A percentile compares a stretch with the other conserved stretches of the same genome.
These are phyloP conservation scores for Hololepta plana DNA, from an alignment of 2,888 invertebrate species.

Conservation along the genomic window DNA sequence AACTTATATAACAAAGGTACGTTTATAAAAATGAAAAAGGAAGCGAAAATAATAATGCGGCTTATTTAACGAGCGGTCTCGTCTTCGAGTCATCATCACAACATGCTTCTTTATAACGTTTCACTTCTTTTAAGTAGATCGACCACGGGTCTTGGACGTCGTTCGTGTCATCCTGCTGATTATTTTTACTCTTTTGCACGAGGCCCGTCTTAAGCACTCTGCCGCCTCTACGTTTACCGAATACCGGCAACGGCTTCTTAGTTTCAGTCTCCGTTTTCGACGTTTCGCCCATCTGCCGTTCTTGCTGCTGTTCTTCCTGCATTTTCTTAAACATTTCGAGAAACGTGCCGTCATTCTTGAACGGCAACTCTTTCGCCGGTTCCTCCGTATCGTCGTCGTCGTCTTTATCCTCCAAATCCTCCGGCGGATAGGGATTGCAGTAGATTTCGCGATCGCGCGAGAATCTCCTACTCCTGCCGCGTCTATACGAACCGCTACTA, in stretches of 20 bases:
- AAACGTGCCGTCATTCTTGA: conserved; percentile 81
- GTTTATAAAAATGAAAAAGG: conserved; percentile 7
- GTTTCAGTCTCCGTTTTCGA: conserved; percentile 16
- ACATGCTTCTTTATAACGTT: conserved; percentile 79
- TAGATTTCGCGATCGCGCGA: conserved; percentile 10
- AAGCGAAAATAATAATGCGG: conserved; percentile 10
- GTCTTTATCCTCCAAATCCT: conserved; percentile 15
- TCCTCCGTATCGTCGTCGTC: conserved; percentile 18
- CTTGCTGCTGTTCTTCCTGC: conserved; percentile 43
- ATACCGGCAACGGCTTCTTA: conserved; percentile 31
- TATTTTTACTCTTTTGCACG: conserved; percentile 65
- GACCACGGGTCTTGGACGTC: conserved; percentile 81
- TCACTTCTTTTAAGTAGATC: conserved; percentile 83
- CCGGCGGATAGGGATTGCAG: conserved; percentile 7
- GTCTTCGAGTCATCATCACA: conserved; percentile 86
- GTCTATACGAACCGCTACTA: conserved; percentile 8
- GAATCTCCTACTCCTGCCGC: conserved; percentile 8
- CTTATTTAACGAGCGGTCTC: conserved; percentile 75
- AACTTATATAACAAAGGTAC: too few species aligned
- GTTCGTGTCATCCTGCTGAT: conserved; percentile 38
- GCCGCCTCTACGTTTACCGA: conserved; percentile 73
- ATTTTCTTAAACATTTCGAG: conserved; percentile 83
- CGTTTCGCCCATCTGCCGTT: conserved; percentile 20
- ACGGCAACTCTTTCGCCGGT: conserved; percentile 41
- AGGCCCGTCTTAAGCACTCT: conserved; percentile 77